Evolutionary conservation across 2,113 vertebrate species (phyloP).

Genomic region (Nesogale talazaci): DNA sequence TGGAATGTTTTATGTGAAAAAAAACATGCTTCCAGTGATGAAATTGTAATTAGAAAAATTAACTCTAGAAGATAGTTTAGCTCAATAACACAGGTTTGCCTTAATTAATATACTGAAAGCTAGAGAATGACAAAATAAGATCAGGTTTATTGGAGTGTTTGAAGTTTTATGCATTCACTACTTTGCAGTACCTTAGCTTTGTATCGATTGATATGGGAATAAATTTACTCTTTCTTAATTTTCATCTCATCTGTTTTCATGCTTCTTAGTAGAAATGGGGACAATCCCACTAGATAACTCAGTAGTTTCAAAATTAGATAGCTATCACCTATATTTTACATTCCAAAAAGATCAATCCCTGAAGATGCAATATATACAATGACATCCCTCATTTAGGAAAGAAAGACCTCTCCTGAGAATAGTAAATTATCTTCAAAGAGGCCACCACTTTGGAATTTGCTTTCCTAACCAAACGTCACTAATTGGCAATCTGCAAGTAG

Average conservation of each 20-base stretch:
- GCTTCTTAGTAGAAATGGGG: neutral
- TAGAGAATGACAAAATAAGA: neutral
- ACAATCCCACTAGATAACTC: neutral
- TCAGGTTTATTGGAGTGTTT: neutral
- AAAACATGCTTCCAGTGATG: neutral
- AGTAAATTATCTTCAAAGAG: neutral
- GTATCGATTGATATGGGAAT: neutral
- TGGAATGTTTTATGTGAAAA: neutral
- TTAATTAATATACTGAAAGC: neutral
- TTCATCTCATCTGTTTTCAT: neutral
- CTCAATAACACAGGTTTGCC: neutral
- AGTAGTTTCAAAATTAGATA: neutral
- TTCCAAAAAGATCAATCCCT: neutral
- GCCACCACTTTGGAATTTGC: neutral
- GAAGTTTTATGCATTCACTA: neutral
- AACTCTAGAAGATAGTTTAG: slow-evolving; percentile 25
- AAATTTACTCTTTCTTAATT: slow-evolving; percentile 41
- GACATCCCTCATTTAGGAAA: neutral
- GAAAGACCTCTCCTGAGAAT: neutral
- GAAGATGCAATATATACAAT: neutral
- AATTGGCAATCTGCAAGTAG: too few relatives aligned
- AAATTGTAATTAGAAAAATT: slow-evolving; percentile 42
- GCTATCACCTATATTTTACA: neutral
- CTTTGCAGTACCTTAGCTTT: neutral
- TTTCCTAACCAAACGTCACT: too few relatives aligned